Evolutionary conservation across 2,797 vertebrate species (phyloP).

Genomic region (Oreonectes daqikongensis): DNA sequence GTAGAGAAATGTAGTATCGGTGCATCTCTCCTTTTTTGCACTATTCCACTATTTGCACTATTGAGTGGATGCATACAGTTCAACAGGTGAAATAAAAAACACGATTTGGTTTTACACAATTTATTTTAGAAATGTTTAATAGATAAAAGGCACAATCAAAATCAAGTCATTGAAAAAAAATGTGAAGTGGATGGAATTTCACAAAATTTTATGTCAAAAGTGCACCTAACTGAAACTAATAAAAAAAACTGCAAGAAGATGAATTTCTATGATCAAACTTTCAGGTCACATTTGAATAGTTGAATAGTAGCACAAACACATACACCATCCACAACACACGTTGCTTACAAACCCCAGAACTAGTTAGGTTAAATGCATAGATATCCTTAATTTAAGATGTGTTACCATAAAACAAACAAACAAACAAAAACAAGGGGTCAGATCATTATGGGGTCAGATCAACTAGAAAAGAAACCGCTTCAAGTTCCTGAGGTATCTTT

Average conservation of each 20-base stretch:
- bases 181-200: conserved; percentile 55
- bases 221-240: conserved; percentile 43
- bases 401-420: conserved; percentile 22
- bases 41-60: too few relatives aligned
- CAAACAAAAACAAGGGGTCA: background rate
- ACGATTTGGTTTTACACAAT: conserved; percentile 64
- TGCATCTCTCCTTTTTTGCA: too few relatives aligned
- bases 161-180: conserved; percentile 56
- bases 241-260: conserved; percentile 9
- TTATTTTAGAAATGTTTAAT: conserved; percentile 58
- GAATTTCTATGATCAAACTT: conserved; percentile 27
- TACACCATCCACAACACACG: conserved; percentile 26
- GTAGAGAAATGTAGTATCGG: too few relatives aligned
- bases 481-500: conserved; percentile 48
- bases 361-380: conserved; percentile 39
- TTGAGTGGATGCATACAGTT: too few relatives aligned
- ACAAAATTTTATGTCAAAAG: conserved; percentile 48
- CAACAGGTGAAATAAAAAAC: conserved; percentile 9
- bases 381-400: conserved; percentile 42
- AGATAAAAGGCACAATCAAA: conserved; percentile 66
- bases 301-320: conserved; percentile 39
- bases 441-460: conserved; percentile 35
- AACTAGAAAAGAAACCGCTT: conserved; percentile 32
- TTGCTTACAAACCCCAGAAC: conserved; percentile 15
- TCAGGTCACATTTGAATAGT: conserved; percentile 49